Evolutionary conservation across 2,113 vertebrate genomes (phyloP).

Genomic region (Scomber japonicus): DNA sequence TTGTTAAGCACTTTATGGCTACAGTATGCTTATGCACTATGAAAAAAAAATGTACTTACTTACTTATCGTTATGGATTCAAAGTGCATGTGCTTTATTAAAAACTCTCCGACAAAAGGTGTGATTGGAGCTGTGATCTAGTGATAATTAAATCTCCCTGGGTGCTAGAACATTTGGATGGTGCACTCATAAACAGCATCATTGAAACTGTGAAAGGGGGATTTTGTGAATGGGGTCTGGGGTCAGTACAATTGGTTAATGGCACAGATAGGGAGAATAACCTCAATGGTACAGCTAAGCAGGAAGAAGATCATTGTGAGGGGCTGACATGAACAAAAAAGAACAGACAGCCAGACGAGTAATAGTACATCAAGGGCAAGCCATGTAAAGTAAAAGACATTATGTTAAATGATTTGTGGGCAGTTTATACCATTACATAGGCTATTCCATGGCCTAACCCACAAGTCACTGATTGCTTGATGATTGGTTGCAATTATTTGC

Average conservation of each 20-base stretch:
- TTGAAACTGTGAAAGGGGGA: conserved; percentile 7
- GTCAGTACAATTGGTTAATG: conserved; percentile 31
- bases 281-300: conserved; percentile 16
- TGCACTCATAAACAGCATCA: conserved; percentile 12
- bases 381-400: neutral
- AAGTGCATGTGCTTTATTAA: conserved; percentile 10
- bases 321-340: conserved; percentile 22
- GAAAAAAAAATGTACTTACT: neutral
- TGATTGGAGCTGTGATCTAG: conserved; percentile 31
- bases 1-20: too few species aligned
- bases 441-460: neutral
- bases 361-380: conserved; percentile 3
- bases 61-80: neutral
- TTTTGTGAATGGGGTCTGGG: conserved; percentile 1
- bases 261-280: conserved; percentile 20
- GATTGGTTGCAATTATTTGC: neutral
- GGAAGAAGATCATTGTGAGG: conserved; percentile 30
- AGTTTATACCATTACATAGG: neutral
- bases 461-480: neutral
- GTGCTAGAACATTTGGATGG: conserved; percentile 30
- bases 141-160: conserved; percentile 32
- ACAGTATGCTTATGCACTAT: too few species aligned
- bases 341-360: neutral
- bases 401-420: neutral
- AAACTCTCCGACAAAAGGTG: conserved; percentile 1